phyloP scores from a whole-genome alignment of 2,113 vertebrate species.

The Ochotona curzoniae region DNA sequence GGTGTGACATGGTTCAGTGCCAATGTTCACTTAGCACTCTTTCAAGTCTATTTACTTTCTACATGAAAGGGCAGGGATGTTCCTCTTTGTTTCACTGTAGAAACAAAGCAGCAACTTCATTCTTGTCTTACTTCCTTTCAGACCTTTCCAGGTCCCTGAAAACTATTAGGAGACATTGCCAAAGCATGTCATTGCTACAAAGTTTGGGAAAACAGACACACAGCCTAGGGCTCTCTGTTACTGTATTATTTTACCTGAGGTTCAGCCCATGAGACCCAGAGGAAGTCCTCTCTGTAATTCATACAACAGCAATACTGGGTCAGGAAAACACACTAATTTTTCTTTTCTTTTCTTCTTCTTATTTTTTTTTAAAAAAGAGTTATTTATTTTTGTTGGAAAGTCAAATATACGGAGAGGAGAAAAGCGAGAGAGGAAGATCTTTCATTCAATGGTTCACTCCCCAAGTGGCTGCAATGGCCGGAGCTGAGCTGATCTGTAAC shows the following conservation, averaged over 20 bases:
- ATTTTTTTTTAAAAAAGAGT: too few species aligned
- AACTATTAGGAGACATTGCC: neutral
- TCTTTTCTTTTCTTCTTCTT: neutral
- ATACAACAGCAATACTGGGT: neutral
- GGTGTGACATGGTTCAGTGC: neutral
- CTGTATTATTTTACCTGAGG: neutral
- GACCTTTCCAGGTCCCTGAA: neutral
- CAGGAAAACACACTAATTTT: neutral
- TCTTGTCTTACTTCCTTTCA: neutral
- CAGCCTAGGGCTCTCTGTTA: neutral
- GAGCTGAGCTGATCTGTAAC: too few species aligned
- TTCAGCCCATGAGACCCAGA: neutral
- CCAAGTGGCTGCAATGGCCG: too few species aligned
- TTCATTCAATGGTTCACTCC: too few species aligned
- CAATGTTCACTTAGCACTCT: constrained; percentile 1
- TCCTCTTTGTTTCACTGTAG: neutral
- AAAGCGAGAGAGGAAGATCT: too few species aligned
- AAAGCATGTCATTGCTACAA: neutral
- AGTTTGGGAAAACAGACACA: neutral
- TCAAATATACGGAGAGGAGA: too few species aligned
- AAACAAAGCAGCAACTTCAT: neutral
- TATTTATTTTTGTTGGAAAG: too few species aligned
- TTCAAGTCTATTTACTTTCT: constrained; percentile 32
- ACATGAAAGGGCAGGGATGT: constrained; percentile 25
- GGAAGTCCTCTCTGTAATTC: constrained; percentile 1